Evolutionary conservation across 2,888 invertebrate species (phyloP), one percentile per base, ranked within the genome.

Genomic region (Venustoraphidia nigricollis): DNA sequence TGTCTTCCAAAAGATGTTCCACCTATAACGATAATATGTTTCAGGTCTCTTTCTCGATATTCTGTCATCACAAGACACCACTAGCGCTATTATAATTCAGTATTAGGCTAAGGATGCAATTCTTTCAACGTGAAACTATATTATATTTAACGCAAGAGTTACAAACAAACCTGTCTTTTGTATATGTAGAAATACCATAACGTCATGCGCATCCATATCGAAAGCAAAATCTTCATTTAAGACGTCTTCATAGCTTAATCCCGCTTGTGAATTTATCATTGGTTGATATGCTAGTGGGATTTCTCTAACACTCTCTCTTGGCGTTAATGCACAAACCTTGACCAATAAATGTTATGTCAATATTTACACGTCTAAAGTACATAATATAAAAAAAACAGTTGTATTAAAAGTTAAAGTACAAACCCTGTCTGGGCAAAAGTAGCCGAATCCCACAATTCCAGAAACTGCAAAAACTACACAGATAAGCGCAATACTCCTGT

Each of bases 1-100:
- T 96, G 95, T 63, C 88, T 84, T 47, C 97, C 98, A 65, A 98
- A 97, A 8, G 92, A 83, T 39, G 97, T 97, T 34, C 98, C 98
- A 48, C 97, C 72, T 73, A 53, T 36, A 54, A 56, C 4, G 4
- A 17, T 17, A 17, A 17, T 17, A 4, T 17, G 17, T 17, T 17
- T 41, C 5, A 3, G 8, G n/a, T 41, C 14, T 4, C 3, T 41
- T n/a, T n/a, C n/a, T n/a, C n/a, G n/a, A n/a, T n/a, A n/a, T 41
- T 41, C 3, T 11, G 14, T 41, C 10, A 41, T 13, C 14, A 41
- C 14, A 10, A n/a, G 10, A 41, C 41, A 41, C 10, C 41, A 10
- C 3, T 3, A 2, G 9, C 10, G 8, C 10, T 3, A 11, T n/a
- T 37, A 37, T 37, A 37, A 11, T n/a, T 3, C 3, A 5, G 6